Base-by-base conservation (phyloP, 1,140 invertebrate species). In the Magallana angulata region DNA sequence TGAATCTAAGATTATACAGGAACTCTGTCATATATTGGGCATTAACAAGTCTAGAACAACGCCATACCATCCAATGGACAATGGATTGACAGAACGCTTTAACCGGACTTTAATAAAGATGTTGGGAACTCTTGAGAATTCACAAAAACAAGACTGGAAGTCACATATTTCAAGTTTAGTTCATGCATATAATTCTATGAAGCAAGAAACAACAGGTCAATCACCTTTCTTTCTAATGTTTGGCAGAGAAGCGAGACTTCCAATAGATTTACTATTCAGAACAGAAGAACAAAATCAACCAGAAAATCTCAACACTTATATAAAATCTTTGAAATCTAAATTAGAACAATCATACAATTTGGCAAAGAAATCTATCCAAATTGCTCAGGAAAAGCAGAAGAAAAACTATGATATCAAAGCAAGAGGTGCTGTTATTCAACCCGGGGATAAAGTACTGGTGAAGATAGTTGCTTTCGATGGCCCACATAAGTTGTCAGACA, bases 41-140 rank as follows among this genome's bases (percentile, higher is more conserved):
- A 83, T 86, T 36, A 11, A 64, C 56, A 90, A 90, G 62, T 82
- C 76, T 12, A 57, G 84, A 30, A 89, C 91, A 3, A 90, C 89
- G 7, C 85, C 92, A 11, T 93, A 92, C 57, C 85, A 82, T 60
- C 85, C 76, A 16, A 57, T 18, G 71, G 85, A 5, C 57, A 85
- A 85, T 36, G 62, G 84, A 14, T 57, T 24, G 60, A 30, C 56
- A 58, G 82, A 84, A 12, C n/a, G 82, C 36, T 83, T 84, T 7
- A 62, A 60, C 7, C 12, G 48, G 56, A 84, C 58, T 62, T 59
- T 84, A 18, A 7, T 84, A 30, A 8, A 59, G 58, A 88, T 88
- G 84, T 76, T 88, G 30, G 87, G 84, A 24, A 86, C 68, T 36
- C 60, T 88, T 30, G 80, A 83, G 12, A 57, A 30, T 7, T 64